These are phyloP conservation scores for Anoplius nigerrimus DNA, from an alignment of 2,888 invertebrate genomes.

Conservation along the genomic window DNA sequence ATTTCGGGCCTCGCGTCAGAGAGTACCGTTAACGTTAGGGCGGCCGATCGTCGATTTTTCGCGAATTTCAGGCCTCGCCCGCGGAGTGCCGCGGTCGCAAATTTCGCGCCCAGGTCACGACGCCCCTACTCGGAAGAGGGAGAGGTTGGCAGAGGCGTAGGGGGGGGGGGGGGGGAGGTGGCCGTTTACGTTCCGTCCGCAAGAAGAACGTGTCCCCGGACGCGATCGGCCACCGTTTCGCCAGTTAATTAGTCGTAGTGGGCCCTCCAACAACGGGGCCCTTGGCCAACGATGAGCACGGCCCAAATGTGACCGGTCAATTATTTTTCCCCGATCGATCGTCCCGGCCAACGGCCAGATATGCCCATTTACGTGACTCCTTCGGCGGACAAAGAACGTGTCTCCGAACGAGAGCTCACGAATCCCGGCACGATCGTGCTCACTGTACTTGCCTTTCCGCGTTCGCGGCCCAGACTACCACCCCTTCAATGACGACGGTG, in stretches of 20 bases:
- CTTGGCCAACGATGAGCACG: slow-evolving; percentile 44
- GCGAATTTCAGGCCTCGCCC: slow-evolving; percentile 46
- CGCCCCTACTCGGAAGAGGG: slow-evolving; percentile 10
- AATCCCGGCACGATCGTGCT: no score
- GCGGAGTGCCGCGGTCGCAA: slow-evolving; percentile 27
- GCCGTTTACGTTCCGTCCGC: slow-evolving; percentile 28
- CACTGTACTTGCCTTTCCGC: no score
- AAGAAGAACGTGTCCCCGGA: slow-evolving; percentile 20
- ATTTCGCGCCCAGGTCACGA: slow-evolving; percentile 55
- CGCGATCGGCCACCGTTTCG: slow-evolving; percentile 29
- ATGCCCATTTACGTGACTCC: no score
- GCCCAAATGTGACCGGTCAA: slow-evolving; percentile 24
- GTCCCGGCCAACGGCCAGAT: background rate
- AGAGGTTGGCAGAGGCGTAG: background rate
- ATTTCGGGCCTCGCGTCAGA: slow-evolving; percentile 62
- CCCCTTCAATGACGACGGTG: no score
- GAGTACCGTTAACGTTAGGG: slow-evolving; percentile 61
- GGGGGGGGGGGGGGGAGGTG: background rate
- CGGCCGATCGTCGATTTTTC: slow-evolving; percentile 53
- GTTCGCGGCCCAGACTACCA: no score
- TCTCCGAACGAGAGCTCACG: background rate
- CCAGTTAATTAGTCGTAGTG: slow-evolving; percentile 48
- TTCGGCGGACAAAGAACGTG: background rate
- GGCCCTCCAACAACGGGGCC: slow-evolving; percentile 34
- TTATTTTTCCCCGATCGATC: slow-evolving; percentile 6